phyloP scores from a whole-genome alignment of 2,888 invertebrate species.

The Lasioglossum calceatum region DNA sequence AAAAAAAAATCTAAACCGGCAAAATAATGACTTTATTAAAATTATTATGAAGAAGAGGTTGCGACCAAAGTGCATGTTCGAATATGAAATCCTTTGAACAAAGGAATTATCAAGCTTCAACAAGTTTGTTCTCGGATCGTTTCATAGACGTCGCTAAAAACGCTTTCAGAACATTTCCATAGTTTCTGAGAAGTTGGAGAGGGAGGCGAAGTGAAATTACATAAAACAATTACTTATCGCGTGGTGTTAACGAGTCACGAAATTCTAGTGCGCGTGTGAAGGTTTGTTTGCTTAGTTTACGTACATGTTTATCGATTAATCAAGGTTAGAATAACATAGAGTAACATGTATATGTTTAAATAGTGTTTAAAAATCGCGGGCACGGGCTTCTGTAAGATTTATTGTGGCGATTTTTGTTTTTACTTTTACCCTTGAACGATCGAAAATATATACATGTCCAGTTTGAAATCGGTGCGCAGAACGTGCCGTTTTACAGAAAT shows the following conservation, averaged over 20 bases:
- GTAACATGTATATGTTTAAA: too few species aligned
- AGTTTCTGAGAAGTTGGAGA: conserved; percentile 21
- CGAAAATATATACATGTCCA: not conserved
- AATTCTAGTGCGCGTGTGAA: conserved; percentile 24
- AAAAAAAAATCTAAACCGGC: too few species aligned
- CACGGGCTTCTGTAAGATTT: not conserved
- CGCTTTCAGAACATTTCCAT: not conserved
- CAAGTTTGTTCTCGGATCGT: not conserved
- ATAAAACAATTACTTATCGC: conserved; percentile 56
- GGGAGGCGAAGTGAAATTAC: conserved; percentile 43
- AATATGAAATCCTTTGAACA: not conserved
- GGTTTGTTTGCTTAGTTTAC: conserved; percentile 44
- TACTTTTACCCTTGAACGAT: conserved; percentile 6
- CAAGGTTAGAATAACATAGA: conserved; percentile 5
- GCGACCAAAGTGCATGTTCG: not conserved
- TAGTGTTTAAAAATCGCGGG: not conserved
- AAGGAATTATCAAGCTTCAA: not conserved
- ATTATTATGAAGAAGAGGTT: not conserved
- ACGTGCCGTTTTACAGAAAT: conserved; percentile 34
- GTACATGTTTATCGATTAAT: conserved; percentile 46
- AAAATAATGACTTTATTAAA: not conserved
- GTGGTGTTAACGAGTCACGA: conserved; percentile 39
- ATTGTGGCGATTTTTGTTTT: not conserved
- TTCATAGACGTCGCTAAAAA: not conserved
- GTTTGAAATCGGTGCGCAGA: not conserved